These are phyloP conservation scores for Notarius lentiginosus DNA, from an alignment of 2,113 vertebrate genomes.

Conservation along the genomic window DNA sequence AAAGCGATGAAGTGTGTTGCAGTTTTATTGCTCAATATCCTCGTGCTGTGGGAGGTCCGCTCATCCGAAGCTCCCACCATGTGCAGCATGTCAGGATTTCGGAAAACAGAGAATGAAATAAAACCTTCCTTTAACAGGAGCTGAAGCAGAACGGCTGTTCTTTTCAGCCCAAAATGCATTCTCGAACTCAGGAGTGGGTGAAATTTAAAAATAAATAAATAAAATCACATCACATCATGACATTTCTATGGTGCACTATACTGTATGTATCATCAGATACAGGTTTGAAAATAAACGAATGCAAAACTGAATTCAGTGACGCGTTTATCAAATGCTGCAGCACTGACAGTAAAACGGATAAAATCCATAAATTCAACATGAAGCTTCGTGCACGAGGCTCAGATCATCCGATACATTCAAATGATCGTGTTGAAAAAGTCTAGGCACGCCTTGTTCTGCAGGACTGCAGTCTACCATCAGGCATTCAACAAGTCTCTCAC, in stretches of 20 bases:
- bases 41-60: not conserved
- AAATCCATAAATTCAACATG: not conserved
- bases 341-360: not conserved
- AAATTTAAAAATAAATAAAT: not conserved
- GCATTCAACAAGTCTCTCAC: slow-evolving; percentile 10
- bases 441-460: slow-evolving; percentile 2
- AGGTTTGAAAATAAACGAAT: not conserved
- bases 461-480: slow-evolving; percentile 24
- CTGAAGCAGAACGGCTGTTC: not conserved
- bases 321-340: not conserved
- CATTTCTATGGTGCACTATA: not conserved
- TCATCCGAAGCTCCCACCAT: not conserved
- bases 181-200: not conserved
- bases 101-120: slow-evolving; percentile 5
- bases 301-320: not conserved
- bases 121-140: not conserved
- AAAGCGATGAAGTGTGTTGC: slow-evolving; percentile 29
- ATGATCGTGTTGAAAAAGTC: not conserved
- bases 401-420: not conserved
- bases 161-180: not conserved
- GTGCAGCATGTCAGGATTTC: not conserved
- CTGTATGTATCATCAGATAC: not conserved
- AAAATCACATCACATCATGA: not conserved
- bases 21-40: slow-evolving; percentile 32
- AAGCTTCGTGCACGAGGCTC: not conserved